Conservation (phyloP, 2,888 invertebrate genomes). For the Sylvicola cinctus region DNA sequence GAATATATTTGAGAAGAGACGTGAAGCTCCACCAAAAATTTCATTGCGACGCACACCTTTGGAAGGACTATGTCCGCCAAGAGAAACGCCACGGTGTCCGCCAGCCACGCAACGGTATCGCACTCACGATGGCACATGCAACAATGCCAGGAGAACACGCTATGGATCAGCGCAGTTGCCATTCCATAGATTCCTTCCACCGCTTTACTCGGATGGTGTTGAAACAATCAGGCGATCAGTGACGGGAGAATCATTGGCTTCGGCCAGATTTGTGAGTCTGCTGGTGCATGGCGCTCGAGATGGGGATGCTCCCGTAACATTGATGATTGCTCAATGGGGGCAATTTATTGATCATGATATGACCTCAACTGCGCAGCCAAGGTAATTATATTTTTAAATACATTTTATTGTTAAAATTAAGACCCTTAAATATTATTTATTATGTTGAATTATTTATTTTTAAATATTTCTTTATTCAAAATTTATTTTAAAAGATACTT, state of each 20-base stretch:
- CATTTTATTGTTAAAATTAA: background rate
- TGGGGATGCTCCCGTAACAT: constrained; percentile 44
- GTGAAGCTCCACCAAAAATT: constrained; percentile 22
- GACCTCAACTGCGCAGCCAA: constrained; percentile 54
- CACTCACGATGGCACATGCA: constrained; percentile 76
- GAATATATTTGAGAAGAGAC: constrained; percentile 16
- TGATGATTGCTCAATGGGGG: constrained; percentile 80
- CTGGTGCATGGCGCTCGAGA: constrained; percentile 41
- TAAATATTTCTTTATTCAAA: too few relatives aligned
- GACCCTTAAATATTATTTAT: background rate
- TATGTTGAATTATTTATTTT: too few relatives aligned
- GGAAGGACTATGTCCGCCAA: constrained; percentile 37
- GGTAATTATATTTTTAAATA: constrained; percentile 15
- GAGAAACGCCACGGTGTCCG: constrained; percentile 44
- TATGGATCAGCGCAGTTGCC: constrained; percentile 71
- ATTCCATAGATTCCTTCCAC: constrained; percentile 58
- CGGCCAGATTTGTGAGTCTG: constrained; percentile 53
- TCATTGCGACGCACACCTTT: constrained; percentile 22
- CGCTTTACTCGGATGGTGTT: constrained; percentile 62
- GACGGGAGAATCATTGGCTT: constrained; percentile 43
- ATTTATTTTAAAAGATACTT: too few relatives aligned
- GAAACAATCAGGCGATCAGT: constrained; percentile 29
- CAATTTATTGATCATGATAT: constrained; percentile 81
- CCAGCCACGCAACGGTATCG: constrained; percentile 53
- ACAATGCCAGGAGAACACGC: constrained; percentile 53